Evolutionary conservation across 2,888 invertebrate species (phyloP), one percentile per base, ranked within the genome.

Genomic region (Quadriops clusia): DNA sequence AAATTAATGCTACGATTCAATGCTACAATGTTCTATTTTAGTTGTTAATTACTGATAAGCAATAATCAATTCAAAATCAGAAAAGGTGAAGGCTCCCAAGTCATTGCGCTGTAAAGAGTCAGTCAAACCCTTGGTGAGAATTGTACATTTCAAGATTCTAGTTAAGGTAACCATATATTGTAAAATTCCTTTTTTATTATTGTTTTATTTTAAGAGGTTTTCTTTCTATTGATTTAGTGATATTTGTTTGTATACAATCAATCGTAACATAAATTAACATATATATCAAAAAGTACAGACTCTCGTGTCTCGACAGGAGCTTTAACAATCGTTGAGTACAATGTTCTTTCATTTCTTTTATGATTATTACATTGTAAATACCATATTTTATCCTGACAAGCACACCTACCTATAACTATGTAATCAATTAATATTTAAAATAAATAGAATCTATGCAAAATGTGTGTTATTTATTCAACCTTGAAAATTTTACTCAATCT

Each of bases 381-480:
- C 49, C 59, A 60, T 60, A 56, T 54, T 60, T 60, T 59, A 59
- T 57, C 58, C 55, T 53, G 55, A 56, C 53, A 55, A 58, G 30
- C 29, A 60, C 60, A 59, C 60, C 58, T 55, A 56, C 58, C 54
- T 57, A 58, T 60, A 59, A 56, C 59, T 59, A 60, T 62, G 60
- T 62, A 62, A 61, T 60, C 62, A 54, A 60, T 56, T 59, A 59
- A 58, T 61, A 61, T 59, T 58, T 58, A 61, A 60, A 57, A 46
- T 49, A 60, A 61, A 60, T 60, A 60, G 60, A 61, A 56, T 61
- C 59, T 61, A 61, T 53, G 50, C 32, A 16, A 26, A 26, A 16
- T 9, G 10, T 12, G 14, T 24, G 15, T 26, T 11, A 5, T 11
- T 8, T n/a, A 10, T 26, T 26, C 17, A 13, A 16, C 17, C 8